These are phyloP conservation scores for Cyanocitta stelleri DNA, from an alignment of 2,113 vertebrate genomes.

Conservation along the genomic window DNA sequence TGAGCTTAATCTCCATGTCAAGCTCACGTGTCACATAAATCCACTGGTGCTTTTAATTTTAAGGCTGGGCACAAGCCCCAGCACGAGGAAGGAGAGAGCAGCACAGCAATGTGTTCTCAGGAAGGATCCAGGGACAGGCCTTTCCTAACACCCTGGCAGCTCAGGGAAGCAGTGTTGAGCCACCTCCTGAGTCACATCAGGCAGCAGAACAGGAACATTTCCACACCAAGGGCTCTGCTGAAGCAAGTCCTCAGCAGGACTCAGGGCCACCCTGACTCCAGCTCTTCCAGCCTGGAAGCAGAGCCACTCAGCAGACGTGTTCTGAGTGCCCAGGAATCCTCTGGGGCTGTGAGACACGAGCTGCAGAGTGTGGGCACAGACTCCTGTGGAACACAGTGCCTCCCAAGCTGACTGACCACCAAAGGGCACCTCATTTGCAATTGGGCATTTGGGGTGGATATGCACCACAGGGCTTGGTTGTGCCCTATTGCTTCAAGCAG, in stretches of 20 bases:
- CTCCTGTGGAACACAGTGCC: rapidly evolving
- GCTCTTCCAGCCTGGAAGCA: background rate
- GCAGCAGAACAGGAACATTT: background rate
- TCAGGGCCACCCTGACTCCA: background rate
- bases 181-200: background rate
- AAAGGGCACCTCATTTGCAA: background rate
- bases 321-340: background rate
- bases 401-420: background rate
- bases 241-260: background rate
- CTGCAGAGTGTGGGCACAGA: background rate
- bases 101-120: background rate
- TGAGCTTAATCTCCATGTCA: background rate
- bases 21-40: background rate
- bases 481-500: background rate
- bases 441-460: background rate
- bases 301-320: background rate
- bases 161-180: background rate
- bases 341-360: background rate
- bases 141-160: background rate
- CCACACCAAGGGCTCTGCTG: background rate
- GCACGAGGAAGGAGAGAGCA: background rate
- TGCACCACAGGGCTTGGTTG: background rate
- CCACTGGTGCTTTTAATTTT: background rate
- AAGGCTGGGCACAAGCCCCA: background rate
- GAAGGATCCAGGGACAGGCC: background rate